Conservation (phyloP, 2,113 vertebrate species). For the Cavia porcellus region DNA sequence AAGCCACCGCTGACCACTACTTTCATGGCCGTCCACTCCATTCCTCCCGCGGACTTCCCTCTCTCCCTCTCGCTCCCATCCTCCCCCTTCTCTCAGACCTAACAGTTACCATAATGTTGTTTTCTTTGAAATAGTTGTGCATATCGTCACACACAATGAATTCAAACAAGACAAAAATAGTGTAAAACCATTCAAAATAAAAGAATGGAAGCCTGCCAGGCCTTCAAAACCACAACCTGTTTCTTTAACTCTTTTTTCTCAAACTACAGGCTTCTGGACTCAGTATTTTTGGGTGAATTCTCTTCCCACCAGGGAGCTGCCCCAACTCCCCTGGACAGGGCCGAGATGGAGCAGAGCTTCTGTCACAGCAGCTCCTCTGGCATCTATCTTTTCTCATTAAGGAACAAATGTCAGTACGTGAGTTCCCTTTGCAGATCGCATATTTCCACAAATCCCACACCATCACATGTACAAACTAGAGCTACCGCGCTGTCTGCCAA, state of each 20-base stretch:
- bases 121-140: too few species aligned
- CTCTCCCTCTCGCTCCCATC: too few species aligned
- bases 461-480: background rate
- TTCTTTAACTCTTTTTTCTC: background rate
- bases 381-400: background rate
- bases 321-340: background rate
- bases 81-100: too few species aligned
- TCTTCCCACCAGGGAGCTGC: background rate
- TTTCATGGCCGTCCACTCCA: too few species aligned
- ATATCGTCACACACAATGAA: too few species aligned
- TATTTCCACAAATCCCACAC: conserved; percentile 19
- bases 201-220: too few species aligned
- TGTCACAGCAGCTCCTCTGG: background rate
- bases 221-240: background rate
- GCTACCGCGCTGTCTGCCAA: background rate
- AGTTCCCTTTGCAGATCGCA: background rate
- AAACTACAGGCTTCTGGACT: background rate
- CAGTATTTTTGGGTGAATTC: background rate
- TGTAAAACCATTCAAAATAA: too few species aligned
- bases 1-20: too few species aligned
- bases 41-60: too few species aligned
- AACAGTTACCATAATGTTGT: too few species aligned
- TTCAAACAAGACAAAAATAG: too few species aligned
- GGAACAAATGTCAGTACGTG: background rate
- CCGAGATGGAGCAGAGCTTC: background rate